Percentiles rank a stretch among this genome's conserved stretches.
These are phyloP conservation scores for Orcinus orca DNA, from an alignment of 2,113 vertebrate species.

Conservation along the genomic window DNA sequence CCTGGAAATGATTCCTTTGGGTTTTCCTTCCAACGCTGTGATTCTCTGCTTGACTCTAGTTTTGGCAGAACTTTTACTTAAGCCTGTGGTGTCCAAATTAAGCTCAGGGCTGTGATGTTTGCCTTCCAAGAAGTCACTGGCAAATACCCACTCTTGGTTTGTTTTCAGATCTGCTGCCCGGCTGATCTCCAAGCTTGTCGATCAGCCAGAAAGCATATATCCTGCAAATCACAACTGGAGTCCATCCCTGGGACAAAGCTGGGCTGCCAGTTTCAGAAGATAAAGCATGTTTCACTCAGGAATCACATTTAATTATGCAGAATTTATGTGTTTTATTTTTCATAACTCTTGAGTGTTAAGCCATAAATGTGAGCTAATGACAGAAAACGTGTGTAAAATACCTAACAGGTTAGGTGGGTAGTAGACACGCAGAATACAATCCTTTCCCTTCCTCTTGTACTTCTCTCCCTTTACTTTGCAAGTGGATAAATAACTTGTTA, in stretches of 20 bases:
- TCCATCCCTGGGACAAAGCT: not conserved
- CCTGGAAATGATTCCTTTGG: not conserved
- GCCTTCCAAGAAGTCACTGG: not conserved
- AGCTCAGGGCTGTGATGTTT: not conserved
- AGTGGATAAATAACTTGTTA: not conserved
- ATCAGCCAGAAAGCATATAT: not conserved
- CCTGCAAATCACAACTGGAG: not conserved
- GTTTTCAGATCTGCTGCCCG: not conserved
- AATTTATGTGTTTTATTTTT: not conserved
- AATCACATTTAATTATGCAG: not conserved
- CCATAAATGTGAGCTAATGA: not conserved
- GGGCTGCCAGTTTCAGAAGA: not conserved
- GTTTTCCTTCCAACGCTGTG: accelerated
- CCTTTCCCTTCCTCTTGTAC: too few relatives aligned
- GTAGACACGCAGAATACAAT: too few relatives aligned
- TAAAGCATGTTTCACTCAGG: not conserved
- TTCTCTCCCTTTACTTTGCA: not conserved
- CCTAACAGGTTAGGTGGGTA: not conserved
- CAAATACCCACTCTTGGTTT: not conserved
- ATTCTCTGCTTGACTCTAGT: not conserved
- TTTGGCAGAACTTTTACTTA: not conserved
- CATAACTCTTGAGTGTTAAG: not conserved
- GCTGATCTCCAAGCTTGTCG: not conserved
- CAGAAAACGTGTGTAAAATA: accelerated
- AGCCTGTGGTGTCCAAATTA: not conserved